These are phyloP conservation scores for Vesta saturnalis DNA, from an alignment of 2,888 invertebrate genomes.

Conservation along the genomic window DNA sequence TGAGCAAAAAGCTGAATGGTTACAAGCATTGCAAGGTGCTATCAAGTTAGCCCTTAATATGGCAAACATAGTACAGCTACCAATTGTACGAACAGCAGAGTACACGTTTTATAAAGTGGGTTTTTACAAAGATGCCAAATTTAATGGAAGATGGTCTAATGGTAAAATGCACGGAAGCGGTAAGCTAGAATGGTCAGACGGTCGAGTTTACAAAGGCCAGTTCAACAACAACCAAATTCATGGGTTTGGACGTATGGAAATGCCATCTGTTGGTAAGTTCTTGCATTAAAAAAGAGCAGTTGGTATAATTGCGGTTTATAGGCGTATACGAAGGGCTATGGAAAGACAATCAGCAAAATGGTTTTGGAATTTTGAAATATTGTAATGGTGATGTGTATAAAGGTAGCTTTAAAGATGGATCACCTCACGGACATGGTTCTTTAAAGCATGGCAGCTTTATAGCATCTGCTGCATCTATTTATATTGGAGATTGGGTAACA, in stretches of 20 bases:
- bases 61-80: constrained; percentile 71
- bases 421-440: constrained; percentile 86
- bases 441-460: constrained; percentile 83
- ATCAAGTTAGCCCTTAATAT: constrained; percentile 76
- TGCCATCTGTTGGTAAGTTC: constrained; percentile 67
- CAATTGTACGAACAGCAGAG: constrained; percentile 75
- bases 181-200: constrained; percentile 83
- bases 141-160: constrained; percentile 82
- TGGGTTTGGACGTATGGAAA: constrained; percentile 77
- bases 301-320: constrained; percentile 22
- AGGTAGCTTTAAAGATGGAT: constrained; percentile 87
- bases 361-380: constrained; percentile 80
- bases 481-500: constrained; percentile 88
- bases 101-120: constrained; percentile 78
- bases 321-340: constrained; percentile 83
- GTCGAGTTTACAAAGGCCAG: constrained; percentile 82
- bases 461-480: constrained; percentile 78
- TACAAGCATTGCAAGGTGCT: constrained; percentile 77
- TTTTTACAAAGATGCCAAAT: constrained; percentile 80
- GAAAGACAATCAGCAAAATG: constrained; percentile 86
- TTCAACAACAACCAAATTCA: constrained; percentile 78
- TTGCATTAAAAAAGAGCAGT: not conserved
- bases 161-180: constrained; percentile 88
- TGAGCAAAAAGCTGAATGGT: constrained; percentile 82
- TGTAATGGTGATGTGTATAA: constrained; percentile 83